Percentiles rank a stretch among this genome's conserved stretches.
Evolutionary conservation across 1,140 invertebrate species (phyloP).

Genomic region (Formica exsecta): DNA sequence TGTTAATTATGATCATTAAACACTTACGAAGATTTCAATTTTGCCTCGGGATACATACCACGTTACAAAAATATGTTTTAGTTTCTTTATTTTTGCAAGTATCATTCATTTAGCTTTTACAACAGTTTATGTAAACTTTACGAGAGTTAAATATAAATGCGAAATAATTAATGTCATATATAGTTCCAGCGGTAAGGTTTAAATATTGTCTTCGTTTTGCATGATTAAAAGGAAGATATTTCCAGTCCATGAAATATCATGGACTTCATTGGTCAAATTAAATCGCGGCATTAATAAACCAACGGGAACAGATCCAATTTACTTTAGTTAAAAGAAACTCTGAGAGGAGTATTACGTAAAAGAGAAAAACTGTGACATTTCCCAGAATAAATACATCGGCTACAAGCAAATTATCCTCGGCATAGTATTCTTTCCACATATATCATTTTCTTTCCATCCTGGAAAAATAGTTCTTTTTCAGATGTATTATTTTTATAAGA

Average conservation of each 20-base stretch:
- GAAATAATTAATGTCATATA: no score
- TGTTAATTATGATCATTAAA: not conserved
- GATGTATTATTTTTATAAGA: slow-evolving; percentile 40
- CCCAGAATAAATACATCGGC: slow-evolving; percentile 42
- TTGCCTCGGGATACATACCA: not conserved
- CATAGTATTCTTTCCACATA: slow-evolving; percentile 17
- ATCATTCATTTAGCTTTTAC: no score
- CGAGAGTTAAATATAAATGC: no score
- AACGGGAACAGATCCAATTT: slow-evolving; percentile 48
- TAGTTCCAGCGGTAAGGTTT: no score
- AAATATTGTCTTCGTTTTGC: not conserved
- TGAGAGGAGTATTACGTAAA: not conserved
- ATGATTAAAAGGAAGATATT: slow-evolving; percentile 31
- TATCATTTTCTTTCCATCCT: not conserved
- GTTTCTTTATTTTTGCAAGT: no score
- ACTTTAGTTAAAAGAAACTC: slow-evolving; percentile 46
- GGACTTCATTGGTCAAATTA: slow-evolving; percentile 33
- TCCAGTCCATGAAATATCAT: not conserved
- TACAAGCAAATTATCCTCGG: slow-evolving; percentile 41
- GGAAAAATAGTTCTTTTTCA: not conserved
- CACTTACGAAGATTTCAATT: not conserved
- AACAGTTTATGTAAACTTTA: no score
- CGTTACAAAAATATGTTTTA: not conserved
- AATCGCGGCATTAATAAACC: slow-evolving; percentile 20
- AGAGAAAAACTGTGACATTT: slow-evolving; percentile 48